Conservation (phyloP, 1,140 invertebrate species). For the Rhyzopertha dominica region DNA sequence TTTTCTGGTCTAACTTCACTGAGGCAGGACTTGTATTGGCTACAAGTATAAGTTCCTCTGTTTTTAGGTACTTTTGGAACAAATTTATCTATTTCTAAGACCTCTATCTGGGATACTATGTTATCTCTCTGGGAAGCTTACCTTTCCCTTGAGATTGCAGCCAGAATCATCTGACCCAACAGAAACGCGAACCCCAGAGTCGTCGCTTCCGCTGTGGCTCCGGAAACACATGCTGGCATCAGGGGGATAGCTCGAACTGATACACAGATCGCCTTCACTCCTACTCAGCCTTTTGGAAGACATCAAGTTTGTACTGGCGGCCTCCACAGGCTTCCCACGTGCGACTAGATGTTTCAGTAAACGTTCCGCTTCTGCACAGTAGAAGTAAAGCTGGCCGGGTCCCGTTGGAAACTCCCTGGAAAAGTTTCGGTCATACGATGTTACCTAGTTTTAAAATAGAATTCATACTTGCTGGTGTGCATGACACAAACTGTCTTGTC, state of each 20-base stretch:
- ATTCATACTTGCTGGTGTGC: conserved; percentile 45
- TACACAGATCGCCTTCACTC: conserved; percentile 50
- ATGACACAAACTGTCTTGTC: conserved; percentile 52
- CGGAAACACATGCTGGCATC: conserved; percentile 31
- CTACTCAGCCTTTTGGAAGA: conserved; percentile 46
- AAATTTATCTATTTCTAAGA: too few relatives aligned
- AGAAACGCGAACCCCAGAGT: conserved; percentile 38
- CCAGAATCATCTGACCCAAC: conserved; percentile 35
- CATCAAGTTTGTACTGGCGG: too few relatives aligned
- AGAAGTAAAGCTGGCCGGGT: conserved; percentile 49
- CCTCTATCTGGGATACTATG: too few relatives aligned
- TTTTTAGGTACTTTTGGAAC: too few relatives aligned
- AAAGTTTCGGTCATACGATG: conserved; percentile 16
- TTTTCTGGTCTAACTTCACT: too few relatives aligned
- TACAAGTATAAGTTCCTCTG: too few relatives aligned
- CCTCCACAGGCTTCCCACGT: conserved; percentile 45
- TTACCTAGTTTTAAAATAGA: conserved; percentile 10
- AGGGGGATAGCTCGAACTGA: conserved; percentile 18
- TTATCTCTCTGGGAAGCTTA: too few relatives aligned
- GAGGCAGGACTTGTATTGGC: too few relatives aligned
- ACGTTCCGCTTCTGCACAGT: conserved; percentile 46
- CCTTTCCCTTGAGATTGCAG: conserved; percentile 35
- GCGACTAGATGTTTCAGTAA: conserved; percentile 47
- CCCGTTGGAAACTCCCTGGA: conserved; percentile 49
- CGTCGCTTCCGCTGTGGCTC: conserved; percentile 36